Evolutionary conservation across 2,888 invertebrate genomes (phyloP).

Genomic region (Stratiomys singularior): DNA sequence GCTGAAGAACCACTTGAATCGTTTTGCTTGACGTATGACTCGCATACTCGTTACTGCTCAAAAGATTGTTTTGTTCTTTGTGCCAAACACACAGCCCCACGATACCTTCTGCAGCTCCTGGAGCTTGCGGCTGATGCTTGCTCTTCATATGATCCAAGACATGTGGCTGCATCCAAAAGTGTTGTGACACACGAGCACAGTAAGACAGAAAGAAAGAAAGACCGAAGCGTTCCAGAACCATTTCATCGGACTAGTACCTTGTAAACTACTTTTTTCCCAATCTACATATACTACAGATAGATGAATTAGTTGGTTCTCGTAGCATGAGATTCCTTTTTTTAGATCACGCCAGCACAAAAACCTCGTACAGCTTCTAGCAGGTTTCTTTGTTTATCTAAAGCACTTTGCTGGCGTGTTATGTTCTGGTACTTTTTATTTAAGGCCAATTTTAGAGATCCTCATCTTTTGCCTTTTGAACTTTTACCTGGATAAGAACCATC

Average conservation of each 20-base stretch:
- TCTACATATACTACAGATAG: not conserved
- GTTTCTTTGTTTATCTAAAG: slow-evolving; percentile 16
- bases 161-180: not conserved
- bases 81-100: not conserved
- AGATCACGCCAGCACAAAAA: not conserved
- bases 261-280: not conserved
- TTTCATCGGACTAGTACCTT: not conserved
- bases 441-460: slow-evolving; percentile 1
- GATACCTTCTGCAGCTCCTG: no score
- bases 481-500: not conserved
- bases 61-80: slow-evolving; percentile 15
- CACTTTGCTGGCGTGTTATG: not conserved
- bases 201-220: not conserved
- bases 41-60: not conserved
- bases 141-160: not conserved
- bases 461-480: not conserved
- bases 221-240: not conserved
- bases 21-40: slow-evolving; percentile 17
- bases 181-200: not conserved
- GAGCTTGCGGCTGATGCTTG: no score
- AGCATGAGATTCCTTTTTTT: not conserved
- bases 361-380: not conserved
- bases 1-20: slow-evolving; percentile 10
- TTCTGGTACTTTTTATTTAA: slow-evolving; percentile 17
- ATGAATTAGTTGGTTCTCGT: slow-evolving; percentile 3